Percentiles rank a stretch among this genome's conserved stretches.
Conservation (phyloP, 2,888 invertebrate species). For the Melanchra persicariae region DNA sequence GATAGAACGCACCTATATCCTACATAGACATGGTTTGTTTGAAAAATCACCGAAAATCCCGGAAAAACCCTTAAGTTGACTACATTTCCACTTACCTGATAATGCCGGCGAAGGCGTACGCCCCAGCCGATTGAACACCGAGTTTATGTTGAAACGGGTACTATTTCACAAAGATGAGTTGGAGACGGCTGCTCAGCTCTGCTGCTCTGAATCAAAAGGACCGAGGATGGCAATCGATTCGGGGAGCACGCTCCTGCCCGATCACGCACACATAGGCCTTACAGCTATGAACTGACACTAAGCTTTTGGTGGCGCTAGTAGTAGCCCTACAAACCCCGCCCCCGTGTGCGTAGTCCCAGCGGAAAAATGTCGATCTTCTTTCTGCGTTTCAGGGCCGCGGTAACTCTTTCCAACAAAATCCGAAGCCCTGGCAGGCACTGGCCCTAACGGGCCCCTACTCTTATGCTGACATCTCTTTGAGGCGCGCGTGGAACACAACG, state of each 20-base stretch:
- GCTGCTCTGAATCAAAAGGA: slow-evolving; percentile 26
- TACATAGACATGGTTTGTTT: neutral
- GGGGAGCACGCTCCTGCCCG: neutral
- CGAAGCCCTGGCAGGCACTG: too few relatives aligned
- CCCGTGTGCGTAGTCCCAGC: too few relatives aligned
- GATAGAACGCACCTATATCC: neutral
- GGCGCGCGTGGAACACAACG: too few relatives aligned
- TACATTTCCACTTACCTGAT: slow-evolving; percentile 2
- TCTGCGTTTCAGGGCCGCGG: too few relatives aligned
- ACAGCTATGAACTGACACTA: slow-evolving; percentile 27
- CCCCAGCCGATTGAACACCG: slow-evolving; percentile 1
- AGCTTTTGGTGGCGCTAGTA: neutral
- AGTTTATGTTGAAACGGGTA: neutral
- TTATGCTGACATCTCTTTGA: too few relatives aligned
- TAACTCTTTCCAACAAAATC: too few relatives aligned
- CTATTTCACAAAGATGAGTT: neutral
- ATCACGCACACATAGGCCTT: slow-evolving; percentile 31
- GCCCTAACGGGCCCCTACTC: too few relatives aligned
- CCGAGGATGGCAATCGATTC: slow-evolving; percentile 18
- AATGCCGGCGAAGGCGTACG: too few relatives aligned
- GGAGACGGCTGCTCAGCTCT: slow-evolving; percentile 23
- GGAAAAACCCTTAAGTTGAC: neutral
- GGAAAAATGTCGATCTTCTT: too few relatives aligned
- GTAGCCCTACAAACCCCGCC: slow-evolving; percentile 17
- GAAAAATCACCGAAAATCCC: slow-evolving; percentile 1